These are phyloP conservation scores for Formicarius rufipectus DNA, from an alignment of 2,113 vertebrate species.

Conservation along the genomic window DNA sequence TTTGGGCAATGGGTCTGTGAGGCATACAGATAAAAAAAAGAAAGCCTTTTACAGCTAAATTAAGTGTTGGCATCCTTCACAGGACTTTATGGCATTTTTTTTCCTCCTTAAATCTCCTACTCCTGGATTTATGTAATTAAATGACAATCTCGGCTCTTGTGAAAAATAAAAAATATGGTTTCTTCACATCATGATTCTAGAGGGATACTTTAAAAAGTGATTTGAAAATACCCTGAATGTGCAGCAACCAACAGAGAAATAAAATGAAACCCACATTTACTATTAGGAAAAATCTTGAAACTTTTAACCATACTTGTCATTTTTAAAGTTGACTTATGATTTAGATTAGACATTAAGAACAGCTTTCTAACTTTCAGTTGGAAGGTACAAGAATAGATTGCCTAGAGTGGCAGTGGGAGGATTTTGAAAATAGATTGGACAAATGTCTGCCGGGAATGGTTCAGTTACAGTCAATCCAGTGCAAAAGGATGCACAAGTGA, in stretches of 20 bases:
- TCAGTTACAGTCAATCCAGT: background rate
- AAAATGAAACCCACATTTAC: slow-evolving; percentile 40
- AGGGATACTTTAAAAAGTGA: slow-evolving; percentile 39
- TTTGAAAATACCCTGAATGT: slow-evolving; percentile 21
- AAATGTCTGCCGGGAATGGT: slow-evolving; percentile 12
- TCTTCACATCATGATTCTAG: slow-evolving; percentile 12
- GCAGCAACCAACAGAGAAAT: slow-evolving; percentile 48
- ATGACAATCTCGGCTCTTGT: slow-evolving; percentile 20
- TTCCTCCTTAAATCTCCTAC: slow-evolving; percentile 15
- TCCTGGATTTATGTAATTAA: slow-evolving; percentile 56
- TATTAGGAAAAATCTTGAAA: slow-evolving; percentile 55
- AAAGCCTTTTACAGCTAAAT: slow-evolving; percentile 11
- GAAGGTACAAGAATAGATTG: slow-evolving; percentile 55
- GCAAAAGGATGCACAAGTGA: background rate
- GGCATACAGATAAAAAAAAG: background rate
- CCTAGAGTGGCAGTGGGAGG: slow-evolving; percentile 61
- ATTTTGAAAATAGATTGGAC: slow-evolving; percentile 64
- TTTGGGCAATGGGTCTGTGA: slow-evolving; percentile 23
- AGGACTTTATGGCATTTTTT: slow-evolving; percentile 7
- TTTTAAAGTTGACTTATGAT: slow-evolving; percentile 55
- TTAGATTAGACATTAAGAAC: slow-evolving; percentile 61
- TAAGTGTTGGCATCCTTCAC: slow-evolving; percentile 43
- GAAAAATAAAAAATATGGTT: slow-evolving; percentile 32
- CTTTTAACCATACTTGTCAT: slow-evolving; percentile 35
- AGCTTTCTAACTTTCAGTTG: slow-evolving; percentile 47